These are phyloP conservation scores for Rhamnusium bicolor DNA, from an alignment of 2,888 invertebrate genomes.

Conservation along the genomic window DNA sequence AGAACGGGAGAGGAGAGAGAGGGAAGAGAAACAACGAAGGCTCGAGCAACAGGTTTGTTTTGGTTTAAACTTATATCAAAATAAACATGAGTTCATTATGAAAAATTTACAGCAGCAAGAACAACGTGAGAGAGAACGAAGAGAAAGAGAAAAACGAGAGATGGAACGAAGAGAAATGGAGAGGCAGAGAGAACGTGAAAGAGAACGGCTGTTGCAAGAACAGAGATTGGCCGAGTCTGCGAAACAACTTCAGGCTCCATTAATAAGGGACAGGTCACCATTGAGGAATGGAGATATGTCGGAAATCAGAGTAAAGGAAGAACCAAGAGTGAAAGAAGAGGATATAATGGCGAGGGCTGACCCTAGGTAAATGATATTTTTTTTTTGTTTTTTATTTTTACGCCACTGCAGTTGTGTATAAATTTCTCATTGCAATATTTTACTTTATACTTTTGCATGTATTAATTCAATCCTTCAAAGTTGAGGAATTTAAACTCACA, in stretches of 20 bases:
- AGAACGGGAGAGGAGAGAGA: conserved; percentile 76
- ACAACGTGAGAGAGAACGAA: conserved; percentile 71
- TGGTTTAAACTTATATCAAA: neutral
- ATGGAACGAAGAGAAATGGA: conserved; percentile 76
- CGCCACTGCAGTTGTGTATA: neutral
- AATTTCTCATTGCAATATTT: neutral
- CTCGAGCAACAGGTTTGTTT: conserved; percentile 69
- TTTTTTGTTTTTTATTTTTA: neutral
- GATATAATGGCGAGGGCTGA: conserved; percentile 62
- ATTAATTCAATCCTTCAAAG: neutral
- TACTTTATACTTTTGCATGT: neutral
- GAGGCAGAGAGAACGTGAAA: conserved; percentile 75
- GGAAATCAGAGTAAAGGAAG: conserved; percentile 77
- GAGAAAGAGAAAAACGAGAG: conserved; percentile 74
- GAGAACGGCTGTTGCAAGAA: conserved; percentile 76
- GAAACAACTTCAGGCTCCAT: conserved; percentile 69
- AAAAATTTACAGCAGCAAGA: conserved; percentile 64
- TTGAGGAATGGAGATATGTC: conserved; percentile 78
- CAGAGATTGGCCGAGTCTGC: conserved; percentile 72
- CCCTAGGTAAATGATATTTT: conserved; percentile 68
- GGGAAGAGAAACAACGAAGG: conserved; percentile 71
- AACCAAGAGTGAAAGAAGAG: conserved; percentile 74
- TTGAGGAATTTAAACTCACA: neutral
- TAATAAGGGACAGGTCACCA: conserved; percentile 81
- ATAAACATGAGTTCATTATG: neutral